Evolutionary conservation across 92 coral and sea anemone genomes (phyloP).

Genomic region (Scolanthus callimorphus): DNA sequence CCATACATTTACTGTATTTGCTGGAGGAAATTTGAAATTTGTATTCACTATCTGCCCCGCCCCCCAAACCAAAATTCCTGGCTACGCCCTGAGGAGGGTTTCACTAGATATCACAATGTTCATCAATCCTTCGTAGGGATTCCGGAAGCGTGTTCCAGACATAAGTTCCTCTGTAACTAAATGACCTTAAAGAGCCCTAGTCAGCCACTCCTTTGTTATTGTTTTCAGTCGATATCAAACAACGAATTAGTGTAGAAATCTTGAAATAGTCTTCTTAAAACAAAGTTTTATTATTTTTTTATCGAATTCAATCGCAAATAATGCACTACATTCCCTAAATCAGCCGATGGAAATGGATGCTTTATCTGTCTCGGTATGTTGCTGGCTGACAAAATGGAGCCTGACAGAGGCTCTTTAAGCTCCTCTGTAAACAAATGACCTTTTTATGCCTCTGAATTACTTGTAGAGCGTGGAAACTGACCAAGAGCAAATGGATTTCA

Average conservation of each 20-base stretch:
- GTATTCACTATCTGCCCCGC: too few relatives aligned
- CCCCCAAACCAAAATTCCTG: too few relatives aligned
- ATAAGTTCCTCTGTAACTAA: too few relatives aligned
- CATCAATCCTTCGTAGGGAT: too few relatives aligned
- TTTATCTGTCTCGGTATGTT: not conserved
- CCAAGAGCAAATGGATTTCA: too few relatives aligned
- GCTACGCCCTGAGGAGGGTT: not conserved
- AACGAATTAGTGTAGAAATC: not conserved
- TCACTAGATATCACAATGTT: too few relatives aligned
- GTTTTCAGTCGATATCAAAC: not conserved
- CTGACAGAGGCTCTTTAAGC: not conserved
- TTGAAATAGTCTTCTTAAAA: not conserved
- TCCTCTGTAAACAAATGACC: too few relatives aligned
- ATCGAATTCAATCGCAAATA: not conserved
- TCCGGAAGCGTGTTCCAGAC: too few relatives aligned
- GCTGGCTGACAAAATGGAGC: not conserved
- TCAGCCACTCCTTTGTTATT: not conserved
- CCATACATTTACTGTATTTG: too few relatives aligned
- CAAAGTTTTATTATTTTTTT: not conserved
- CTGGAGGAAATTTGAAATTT: too few relatives aligned
- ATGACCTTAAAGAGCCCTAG: not conserved
- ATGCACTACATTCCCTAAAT: not conserved
- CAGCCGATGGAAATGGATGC: not conserved
- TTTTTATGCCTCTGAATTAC: too few relatives aligned
- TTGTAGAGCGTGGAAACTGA: too few relatives aligned